These are phyloP conservation scores for Ormyrus rosae DNA, from an alignment of 2,888 invertebrate species.

Conservation along the genomic window DNA sequence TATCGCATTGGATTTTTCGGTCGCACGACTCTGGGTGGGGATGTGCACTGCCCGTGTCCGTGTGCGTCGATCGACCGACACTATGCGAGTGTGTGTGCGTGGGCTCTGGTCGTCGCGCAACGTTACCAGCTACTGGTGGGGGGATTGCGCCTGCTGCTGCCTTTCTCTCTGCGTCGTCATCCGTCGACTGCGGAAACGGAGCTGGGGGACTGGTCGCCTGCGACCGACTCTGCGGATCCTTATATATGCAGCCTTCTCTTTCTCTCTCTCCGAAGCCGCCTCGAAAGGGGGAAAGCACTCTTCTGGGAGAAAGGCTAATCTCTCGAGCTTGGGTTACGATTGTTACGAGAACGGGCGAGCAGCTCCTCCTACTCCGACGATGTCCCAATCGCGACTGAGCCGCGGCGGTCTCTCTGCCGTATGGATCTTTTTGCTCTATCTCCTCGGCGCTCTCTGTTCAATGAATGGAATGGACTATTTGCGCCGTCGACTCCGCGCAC, in stretches of 20 bases:
- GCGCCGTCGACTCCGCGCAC: conserved; percentile 20
- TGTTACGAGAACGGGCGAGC: too few relatives aligned
- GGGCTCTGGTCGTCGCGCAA: too few relatives aligned
- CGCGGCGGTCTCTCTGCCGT: not conserved
- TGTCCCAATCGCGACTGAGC: not conserved
- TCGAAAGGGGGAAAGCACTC: too few relatives aligned
- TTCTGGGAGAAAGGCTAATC: too few relatives aligned
- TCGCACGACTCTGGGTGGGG: conserved; percentile 18
- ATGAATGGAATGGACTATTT: conserved; percentile 33
- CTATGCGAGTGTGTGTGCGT: too few relatives aligned
- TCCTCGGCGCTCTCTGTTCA: conserved; percentile 1
- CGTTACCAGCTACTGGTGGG: too few relatives aligned
- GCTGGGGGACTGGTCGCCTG: conserved; percentile 12
- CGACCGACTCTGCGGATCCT: conserved; percentile 28
- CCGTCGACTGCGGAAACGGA: conserved; percentile 1
- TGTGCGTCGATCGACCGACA: conserved; percentile 17
- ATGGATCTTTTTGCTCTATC: not conserved
- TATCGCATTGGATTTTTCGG: conserved; percentile 31
- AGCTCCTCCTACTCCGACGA: not conserved
- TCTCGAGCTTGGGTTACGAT: too few relatives aligned
- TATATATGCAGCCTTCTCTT: conserved; percentile 7
- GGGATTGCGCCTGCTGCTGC: not conserved
- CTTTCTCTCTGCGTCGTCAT: not conserved
- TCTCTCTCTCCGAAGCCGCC: not conserved
- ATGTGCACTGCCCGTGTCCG: too few relatives aligned